These are phyloP conservation scores for Mechanitis messenoides DNA, from an alignment of 2,888 invertebrate species.

Conservation along the genomic window DNA sequence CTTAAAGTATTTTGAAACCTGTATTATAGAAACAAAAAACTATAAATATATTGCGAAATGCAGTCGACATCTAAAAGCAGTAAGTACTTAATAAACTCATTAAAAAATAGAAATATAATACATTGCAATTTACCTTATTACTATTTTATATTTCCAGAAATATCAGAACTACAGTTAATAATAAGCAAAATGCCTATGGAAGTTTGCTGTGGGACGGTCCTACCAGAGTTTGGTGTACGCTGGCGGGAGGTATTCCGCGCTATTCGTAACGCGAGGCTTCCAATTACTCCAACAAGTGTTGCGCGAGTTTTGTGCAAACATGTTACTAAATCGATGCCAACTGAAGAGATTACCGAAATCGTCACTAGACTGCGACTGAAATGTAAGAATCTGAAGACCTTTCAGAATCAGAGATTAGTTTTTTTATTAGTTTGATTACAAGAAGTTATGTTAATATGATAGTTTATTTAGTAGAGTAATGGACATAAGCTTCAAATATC, in stretches of 20 bases:
- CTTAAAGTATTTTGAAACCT: not conserved
- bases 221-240: slow-evolving; percentile 54
- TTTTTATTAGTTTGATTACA: too few species aligned
- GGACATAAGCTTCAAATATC: too few species aligned
- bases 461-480: too few species aligned
- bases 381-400: slow-evolving; percentile 36
- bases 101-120: not conserved
- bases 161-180: slow-evolving; percentile 44
- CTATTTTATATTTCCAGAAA: slow-evolving; percentile 38
- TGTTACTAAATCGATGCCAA: slow-evolving; percentile 36
- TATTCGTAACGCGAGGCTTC: slow-evolving; percentile 43
- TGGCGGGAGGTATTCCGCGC: slow-evolving; percentile 50
- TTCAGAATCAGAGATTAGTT: too few species aligned
- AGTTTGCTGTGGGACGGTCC: slow-evolving; percentile 40
- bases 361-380: slow-evolving; percentile 43
- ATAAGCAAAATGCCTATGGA: slow-evolving; percentile 50
- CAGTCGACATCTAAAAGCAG: slow-evolving; percentile 13
- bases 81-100: not conserved
- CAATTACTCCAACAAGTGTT: slow-evolving; percentile 50
- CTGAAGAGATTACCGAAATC: slow-evolving; percentile 47
- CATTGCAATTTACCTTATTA: not conserved
- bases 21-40: not conserved
- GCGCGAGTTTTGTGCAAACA: slow-evolving; percentile 48
- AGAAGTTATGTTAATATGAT: too few species aligned
- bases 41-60: not conserved